These are phyloP conservation scores for Sebastes hubbsi DNA, from an alignment of 2,797 vertebrate genomes.

Conservation along the genomic window DNA sequence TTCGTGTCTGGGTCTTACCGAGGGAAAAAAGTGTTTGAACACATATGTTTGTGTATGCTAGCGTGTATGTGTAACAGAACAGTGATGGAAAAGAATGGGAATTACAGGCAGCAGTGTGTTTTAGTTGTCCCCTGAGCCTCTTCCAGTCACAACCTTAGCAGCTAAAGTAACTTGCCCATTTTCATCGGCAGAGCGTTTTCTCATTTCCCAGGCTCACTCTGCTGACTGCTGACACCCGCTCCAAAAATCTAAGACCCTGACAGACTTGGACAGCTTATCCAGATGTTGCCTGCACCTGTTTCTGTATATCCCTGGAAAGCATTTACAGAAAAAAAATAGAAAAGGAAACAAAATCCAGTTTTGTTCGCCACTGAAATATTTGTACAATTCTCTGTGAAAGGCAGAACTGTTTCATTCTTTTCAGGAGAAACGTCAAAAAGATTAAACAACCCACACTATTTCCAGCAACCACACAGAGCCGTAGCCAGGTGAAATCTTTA, in stretches of 20 bases:
- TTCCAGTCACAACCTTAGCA: constrained; percentile 40
- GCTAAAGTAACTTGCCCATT: constrained; percentile 33
- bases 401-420: not conserved
- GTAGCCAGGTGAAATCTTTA: not conserved
- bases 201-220: constrained; percentile 39
- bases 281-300: constrained; percentile 63
- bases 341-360: not conserved
- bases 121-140: constrained; percentile 35
- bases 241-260: constrained; percentile 48
- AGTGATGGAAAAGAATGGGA: not conserved
- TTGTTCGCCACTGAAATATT: not conserved
- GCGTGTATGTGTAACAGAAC: not conserved
- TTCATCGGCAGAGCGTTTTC: constrained; percentile 44
- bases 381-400: not conserved
- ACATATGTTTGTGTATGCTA: not conserved
- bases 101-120: constrained; percentile 25
- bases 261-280: constrained; percentile 50
- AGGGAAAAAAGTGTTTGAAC: not conserved
- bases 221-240: constrained; percentile 48
- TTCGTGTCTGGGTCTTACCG: not conserved
- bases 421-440: not conserved
- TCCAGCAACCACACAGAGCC: not conserved
- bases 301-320: constrained; percentile 13
- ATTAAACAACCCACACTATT: not conserved
- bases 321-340: not conserved